These are phyloP conservation scores for Trachurus trachurus DNA, from an alignment of 2,797 vertebrate genomes.

Conservation along the genomic window DNA sequence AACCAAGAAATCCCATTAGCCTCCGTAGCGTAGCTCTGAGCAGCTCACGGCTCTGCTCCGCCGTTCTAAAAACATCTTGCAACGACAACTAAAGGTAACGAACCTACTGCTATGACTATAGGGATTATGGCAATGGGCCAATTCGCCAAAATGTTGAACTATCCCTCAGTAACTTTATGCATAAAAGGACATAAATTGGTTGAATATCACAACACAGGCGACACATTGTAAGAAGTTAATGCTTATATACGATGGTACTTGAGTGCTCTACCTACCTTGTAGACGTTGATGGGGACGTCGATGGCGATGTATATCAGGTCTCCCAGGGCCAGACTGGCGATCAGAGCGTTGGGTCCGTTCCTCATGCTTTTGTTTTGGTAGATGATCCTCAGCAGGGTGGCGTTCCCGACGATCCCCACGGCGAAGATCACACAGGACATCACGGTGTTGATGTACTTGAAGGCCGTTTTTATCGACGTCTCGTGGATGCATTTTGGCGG, in stretches of 20 bases:
- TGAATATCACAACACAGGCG: not conserved
- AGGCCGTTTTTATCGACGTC: conserved; percentile 80
- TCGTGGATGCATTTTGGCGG: conserved; percentile 58
- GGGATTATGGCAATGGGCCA: too few relatives aligned
- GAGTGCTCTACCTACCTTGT: conserved; percentile 85
- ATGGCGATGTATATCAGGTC: conserved; percentile 97
- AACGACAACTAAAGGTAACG: too few relatives aligned
- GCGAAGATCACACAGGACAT: conserved; percentile 93
- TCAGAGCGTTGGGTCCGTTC: conserved; percentile 95
- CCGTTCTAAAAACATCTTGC: too few relatives aligned
- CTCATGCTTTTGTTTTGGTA: conserved; percentile 96
- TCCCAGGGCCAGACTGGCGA: conserved; percentile 95
- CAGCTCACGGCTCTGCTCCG: too few relatives aligned
- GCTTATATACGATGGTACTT: too few relatives aligned
- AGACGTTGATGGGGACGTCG: conserved; percentile 93
- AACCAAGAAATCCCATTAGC: too few relatives aligned
- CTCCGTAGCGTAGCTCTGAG: too few relatives aligned
- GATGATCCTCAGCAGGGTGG: conserved; percentile 95
- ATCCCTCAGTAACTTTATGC: too few relatives aligned
- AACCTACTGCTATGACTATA: too few relatives aligned
- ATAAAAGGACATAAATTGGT: not conserved
- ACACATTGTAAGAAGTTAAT: not conserved
- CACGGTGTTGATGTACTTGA: conserved; percentile 93
- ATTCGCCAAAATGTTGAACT: too few relatives aligned
- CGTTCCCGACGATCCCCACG: conserved; percentile 94